phyloP scores from a whole-genome alignment of 2,113 vertebrate species.

The Trichomycterus rosablanca region DNA sequence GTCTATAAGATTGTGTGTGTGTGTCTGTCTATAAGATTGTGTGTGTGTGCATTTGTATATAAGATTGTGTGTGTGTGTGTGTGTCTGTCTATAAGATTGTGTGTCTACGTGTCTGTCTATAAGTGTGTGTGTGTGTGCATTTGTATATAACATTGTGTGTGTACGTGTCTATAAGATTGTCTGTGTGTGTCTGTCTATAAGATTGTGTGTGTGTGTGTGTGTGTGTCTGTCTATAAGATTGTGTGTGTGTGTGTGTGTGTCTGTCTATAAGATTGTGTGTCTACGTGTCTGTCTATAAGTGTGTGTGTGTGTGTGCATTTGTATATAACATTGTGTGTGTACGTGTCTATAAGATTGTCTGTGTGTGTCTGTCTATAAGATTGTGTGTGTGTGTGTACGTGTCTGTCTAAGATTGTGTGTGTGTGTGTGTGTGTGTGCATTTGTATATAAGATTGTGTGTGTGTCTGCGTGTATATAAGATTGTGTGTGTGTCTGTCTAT shows the following conservation, averaged over 20 bases:
- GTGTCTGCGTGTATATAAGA: constrained; percentile 11
- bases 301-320: constrained; percentile 6
- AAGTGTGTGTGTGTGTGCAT: constrained; percentile 5
- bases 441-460: constrained; percentile 48
- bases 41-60: constrained; percentile 1
- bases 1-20: too few species aligned
- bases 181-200: constrained; percentile 52
- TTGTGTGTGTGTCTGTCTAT: constrained; percentile 1
- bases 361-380: constrained; percentile 55
- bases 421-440: constrained; percentile 39
- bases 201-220: constrained; percentile 19
- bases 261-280: too few species aligned
- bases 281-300: too few species aligned
- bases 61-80: constrained; percentile 7
- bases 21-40: constrained; percentile 47
- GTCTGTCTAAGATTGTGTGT: constrained; percentile 5
- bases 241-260: constrained; percentile 15
- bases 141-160: constrained; percentile 2
- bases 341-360: constrained; percentile 11
- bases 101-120: too few species aligned
- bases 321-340: constrained; percentile 3
- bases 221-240: not conserved
- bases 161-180: constrained; percentile 14
- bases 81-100: too few species aligned
- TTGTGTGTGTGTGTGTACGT: constrained; percentile 30